These are phyloP conservation scores for Tetramorium bicarinatum DNA, from an alignment of 2,888 invertebrate species.

Conservation along the genomic window DNA sequence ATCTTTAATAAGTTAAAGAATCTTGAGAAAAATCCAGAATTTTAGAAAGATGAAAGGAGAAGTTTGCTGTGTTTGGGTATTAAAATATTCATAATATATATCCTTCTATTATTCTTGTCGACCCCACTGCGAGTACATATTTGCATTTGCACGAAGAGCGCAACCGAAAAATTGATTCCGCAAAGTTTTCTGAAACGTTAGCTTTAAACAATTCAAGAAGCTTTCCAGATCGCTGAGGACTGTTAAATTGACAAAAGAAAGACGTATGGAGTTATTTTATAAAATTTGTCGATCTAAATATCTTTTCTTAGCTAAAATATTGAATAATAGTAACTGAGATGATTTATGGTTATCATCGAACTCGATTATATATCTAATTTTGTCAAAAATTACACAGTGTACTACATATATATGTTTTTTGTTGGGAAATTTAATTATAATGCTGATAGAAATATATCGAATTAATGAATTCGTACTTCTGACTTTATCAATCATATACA, in stretches of 20 bases:
- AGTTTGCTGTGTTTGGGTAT: neutral
- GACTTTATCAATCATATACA: neutral
- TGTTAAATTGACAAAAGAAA: neutral
- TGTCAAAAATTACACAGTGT: neutral
- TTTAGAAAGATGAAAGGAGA: neutral
- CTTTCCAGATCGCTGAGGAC: neutral
- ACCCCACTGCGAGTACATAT: constrained; percentile 3
- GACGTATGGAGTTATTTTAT: neutral
- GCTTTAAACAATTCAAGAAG: constrained; percentile 4
- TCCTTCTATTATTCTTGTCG: neutral
- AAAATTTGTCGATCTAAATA: neutral
- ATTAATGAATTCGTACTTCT: neutral
- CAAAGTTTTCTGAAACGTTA: constrained; percentile 4
- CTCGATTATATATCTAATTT: neutral
- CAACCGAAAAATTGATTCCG: constrained; percentile 1
- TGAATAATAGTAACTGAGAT: neutral
- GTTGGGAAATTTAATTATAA: neutral
- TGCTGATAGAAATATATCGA: neutral
- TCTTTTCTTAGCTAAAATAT: neutral
- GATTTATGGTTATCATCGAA: neutral
- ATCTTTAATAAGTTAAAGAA: constrained; percentile 14
- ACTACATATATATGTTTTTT: neutral
- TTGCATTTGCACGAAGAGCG: constrained; percentile 16
- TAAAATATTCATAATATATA: constrained; percentile 31
- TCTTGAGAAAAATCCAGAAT: neutral